Base-by-base conservation (phyloP, 1,140 invertebrate species). In the Monomorium pharaonis region DNA sequence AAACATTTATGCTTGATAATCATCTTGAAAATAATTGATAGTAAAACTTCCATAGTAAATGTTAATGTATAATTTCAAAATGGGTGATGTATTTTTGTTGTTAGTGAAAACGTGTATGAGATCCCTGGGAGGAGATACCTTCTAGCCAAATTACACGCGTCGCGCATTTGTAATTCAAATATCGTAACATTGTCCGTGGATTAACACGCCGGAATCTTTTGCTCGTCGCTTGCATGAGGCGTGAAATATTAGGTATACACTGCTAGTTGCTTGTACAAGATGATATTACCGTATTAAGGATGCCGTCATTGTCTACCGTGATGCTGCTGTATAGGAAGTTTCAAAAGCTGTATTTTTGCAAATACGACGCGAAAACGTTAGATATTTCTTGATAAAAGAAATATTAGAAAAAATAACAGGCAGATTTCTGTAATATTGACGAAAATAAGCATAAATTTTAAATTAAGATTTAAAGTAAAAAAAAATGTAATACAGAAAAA, bases 101-200 rank as follows among this genome's bases (percentile, higher is more conserved):
- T 51, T 47, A 67, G 3, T 69, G 86, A 89, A 75, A 89, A 87
- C 37, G 37, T 37, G 74, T 83, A 33, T 74, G n/a, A 74, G 72
- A 78, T 78, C 58, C 60, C 7, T 16, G 30, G 27, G 30, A 33
- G 30, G 21, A 78, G 76, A 78, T 78, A 78, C 16, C n/a, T 49
- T 3, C n/a, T 37, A 33, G n/a, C 27, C 9, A 78, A 78, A 78
- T 78, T 67, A 10, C 47, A 67, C 51, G 30, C 76, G n/a, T 78
- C 27, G 60, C 44, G n/a, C 44, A 78, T 78, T 78, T 78, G 60
- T 67, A 78, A 78, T 78, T 78, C 76, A 78, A 78, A 78, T 78
- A 67, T 77, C 44, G 44, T 60, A 78, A 67, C 60, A 67, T 67
- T 67, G 76, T 78, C 9, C 30, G 44, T 51, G 60, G 42, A 67